phyloP scores from a whole-genome alignment of 1,140 invertebrate genomes.

The Leptopilina clavipes region DNA sequence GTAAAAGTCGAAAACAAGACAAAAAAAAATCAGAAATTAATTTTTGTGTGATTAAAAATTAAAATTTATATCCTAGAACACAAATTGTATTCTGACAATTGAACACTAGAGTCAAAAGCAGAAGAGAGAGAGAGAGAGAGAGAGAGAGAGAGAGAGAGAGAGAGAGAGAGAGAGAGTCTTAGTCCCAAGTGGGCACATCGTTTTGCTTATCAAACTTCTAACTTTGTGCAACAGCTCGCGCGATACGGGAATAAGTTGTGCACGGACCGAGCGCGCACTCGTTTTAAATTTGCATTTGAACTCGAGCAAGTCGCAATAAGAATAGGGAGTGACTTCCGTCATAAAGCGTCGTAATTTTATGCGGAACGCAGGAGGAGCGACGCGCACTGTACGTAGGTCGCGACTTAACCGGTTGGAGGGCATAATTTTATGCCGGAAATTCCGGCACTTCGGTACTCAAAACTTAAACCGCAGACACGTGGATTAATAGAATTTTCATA shows the following conservation, averaged over 20 bases:
- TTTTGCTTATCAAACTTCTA: slow-evolving; percentile 63
- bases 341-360: slow-evolving; percentile 66
- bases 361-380: slow-evolving; percentile 45
- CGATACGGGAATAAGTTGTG: slow-evolving; percentile 47
- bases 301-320: slow-evolving; percentile 58
- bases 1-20: too few species aligned
- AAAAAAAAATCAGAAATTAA: too few species aligned
- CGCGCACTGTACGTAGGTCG: slow-evolving; percentile 45
- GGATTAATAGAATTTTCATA: slow-evolving; percentile 22
- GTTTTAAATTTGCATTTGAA: slow-evolving; percentile 61
- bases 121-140: not conserved
- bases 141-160: not conserved
- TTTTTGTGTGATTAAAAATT: not conserved
- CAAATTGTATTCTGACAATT: not conserved
- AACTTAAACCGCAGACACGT: slow-evolving; percentile 24
- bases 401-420: slow-evolving; percentile 42
- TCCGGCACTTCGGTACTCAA: slow-evolving; percentile 35
- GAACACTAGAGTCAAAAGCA: not conserved
- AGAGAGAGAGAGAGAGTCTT: slow-evolving; percentile 40
- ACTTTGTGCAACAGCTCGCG: slow-evolving; percentile 45
- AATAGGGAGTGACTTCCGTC: slow-evolving; percentile 56
- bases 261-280: slow-evolving; percentile 50
- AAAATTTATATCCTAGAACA: not conserved
- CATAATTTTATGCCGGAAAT: slow-evolving; percentile 53
- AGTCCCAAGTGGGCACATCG: slow-evolving; percentile 54